phyloP scores from a whole-genome alignment of 2,113 vertebrate species.

The Nyctibius bracteatus region DNA sequence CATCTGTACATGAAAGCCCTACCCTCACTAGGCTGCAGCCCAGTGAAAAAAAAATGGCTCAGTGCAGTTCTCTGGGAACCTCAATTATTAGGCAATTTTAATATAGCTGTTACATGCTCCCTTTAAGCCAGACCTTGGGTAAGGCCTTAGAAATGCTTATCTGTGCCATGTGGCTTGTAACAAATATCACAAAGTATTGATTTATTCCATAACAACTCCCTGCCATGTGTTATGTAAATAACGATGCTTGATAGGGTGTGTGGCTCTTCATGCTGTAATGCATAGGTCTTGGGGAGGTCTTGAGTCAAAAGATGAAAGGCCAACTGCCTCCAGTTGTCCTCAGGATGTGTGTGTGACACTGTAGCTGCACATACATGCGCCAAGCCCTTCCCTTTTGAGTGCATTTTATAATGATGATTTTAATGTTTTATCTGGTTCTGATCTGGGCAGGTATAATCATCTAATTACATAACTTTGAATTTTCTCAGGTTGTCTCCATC shows the following conservation, averaged over 20 bases:
- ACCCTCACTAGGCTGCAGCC: neutral
- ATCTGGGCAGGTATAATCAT: neutral
- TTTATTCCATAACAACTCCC: conserved; percentile 42
- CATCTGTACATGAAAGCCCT: neutral
- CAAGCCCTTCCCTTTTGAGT: neutral
- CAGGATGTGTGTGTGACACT: neutral
- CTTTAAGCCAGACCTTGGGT: conserved; percentile 29
- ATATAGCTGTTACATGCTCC: conserved; percentile 14
- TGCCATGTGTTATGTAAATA: conserved; percentile 55
- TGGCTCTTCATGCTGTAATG: neutral
- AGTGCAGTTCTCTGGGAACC: neutral
- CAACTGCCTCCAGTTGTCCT: conserved; percentile 27
- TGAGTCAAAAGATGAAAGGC: conserved; percentile 47
- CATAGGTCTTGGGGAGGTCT: conserved; percentile 42
- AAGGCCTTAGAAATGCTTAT: conserved; percentile 33
- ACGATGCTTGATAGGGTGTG: neutral
- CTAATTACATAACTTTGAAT: neutral
- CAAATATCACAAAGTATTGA: conserved; percentile 51
- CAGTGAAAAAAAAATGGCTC: neutral
- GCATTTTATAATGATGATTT: neutral
- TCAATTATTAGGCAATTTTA: conserved; percentile 28
- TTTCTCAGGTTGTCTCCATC: neutral
- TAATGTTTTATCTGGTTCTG: neutral
- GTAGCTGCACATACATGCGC: neutral
- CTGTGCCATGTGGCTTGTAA: conserved; percentile 55